Conservation (phyloP, 1,140 invertebrate genomes). For the Anagrus nilaparvatae region DNA sequence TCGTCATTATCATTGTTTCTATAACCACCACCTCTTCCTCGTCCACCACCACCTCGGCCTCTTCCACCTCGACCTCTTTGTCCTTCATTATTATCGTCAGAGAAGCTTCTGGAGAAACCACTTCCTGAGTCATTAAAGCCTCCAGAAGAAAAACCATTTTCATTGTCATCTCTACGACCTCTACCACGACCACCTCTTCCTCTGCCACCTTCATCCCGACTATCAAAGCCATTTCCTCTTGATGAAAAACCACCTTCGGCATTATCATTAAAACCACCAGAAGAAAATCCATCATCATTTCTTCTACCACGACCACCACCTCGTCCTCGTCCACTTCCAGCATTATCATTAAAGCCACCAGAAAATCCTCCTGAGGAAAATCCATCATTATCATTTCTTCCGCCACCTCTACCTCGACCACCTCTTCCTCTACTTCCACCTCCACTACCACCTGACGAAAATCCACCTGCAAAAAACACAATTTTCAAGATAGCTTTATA, state of each 20-base stretch:
- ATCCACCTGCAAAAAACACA: neutral
- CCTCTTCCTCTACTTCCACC: neutral
- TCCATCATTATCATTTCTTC: neutral
- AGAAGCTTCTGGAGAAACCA: neutral
- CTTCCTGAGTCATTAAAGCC: neutral
- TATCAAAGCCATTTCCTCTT: neutral
- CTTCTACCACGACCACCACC: slow-evolving; percentile 3
- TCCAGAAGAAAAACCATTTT: neutral
- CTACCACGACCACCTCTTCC: neutral
- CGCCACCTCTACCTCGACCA: neutral
- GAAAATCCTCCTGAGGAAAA: neutral
- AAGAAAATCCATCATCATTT: neutral
- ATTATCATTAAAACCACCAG: neutral
- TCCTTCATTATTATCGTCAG: slow-evolving; percentile 3
- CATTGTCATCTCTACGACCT: neutral
- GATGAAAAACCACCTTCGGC: no score
- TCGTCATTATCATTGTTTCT: slow-evolving; percentile 11
- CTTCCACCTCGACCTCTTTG: slow-evolving; percentile 5
- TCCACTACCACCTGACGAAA: neutral
- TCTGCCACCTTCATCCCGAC: slow-evolving; percentile 1
- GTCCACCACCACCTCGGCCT: slow-evolving; percentile 10
- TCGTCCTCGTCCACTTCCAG: slow-evolving; percentile 2
- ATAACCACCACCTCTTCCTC: slow-evolving; percentile 2
- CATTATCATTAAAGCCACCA: neutral
- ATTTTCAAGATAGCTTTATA: no score